These are phyloP conservation scores for Linnaemya tessellans DNA, from an alignment of 2,888 invertebrate genomes.

Conservation along the genomic window DNA sequence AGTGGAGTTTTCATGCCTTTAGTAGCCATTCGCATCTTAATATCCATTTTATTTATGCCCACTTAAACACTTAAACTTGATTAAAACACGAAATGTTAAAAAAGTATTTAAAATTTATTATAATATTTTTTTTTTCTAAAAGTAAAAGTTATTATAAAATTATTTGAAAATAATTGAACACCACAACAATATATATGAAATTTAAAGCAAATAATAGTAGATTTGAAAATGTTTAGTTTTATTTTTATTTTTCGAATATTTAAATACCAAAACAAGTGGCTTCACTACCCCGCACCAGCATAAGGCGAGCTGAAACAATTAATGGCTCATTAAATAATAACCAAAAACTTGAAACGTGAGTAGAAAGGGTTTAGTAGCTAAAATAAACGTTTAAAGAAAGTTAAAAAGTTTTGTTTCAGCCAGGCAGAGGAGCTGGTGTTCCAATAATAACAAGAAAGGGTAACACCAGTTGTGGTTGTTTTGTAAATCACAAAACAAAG, in stretches of 20 bases:
- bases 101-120: constrained; percentile 19
- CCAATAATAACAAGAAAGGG: background rate
- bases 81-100: constrained; percentile 21
- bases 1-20: constrained; percentile 38
- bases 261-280: constrained; percentile 64
- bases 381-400: constrained; percentile 29
- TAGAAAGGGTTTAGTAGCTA: background rate
- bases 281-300: background rate
- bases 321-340: constrained; percentile 39
- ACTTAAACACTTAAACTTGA: background rate
- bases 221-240: constrained; percentile 17
- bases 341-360: constrained; percentile 30
- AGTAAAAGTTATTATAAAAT: constrained; percentile 18
- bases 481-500: constrained; percentile 5
- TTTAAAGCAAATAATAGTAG: constrained; percentile 48
- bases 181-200: constrained; percentile 44
- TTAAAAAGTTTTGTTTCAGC: constrained; percentile 1
- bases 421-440: background rate
- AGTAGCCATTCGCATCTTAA: constrained; percentile 36
- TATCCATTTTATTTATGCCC: constrained; percentile 49
- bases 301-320: constrained; percentile 29
- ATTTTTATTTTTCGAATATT: constrained; percentile 27
- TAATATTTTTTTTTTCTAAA: constrained; percentile 11
- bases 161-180: constrained; percentile 49
- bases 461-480: constrained; percentile 25